Evolutionary conservation across 2,797 vertebrate species (phyloP).

Genomic region (Tarsius wallacei): DNA sequence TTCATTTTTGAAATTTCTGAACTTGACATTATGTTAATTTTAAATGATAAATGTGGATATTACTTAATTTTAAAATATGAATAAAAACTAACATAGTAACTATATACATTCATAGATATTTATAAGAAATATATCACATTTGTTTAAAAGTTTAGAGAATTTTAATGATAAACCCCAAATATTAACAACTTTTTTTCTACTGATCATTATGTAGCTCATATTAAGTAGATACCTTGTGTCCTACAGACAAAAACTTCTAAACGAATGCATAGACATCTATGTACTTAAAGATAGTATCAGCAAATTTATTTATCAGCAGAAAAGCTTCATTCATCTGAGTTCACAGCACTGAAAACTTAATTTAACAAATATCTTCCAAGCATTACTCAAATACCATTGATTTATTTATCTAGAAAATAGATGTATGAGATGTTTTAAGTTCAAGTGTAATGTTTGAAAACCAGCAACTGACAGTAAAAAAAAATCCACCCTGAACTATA

Average conservation of each 20-base stretch:
- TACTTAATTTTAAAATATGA: background rate
- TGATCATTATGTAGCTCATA: no score
- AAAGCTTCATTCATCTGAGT: background rate
- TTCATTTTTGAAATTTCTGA: slow-evolving; percentile 27
- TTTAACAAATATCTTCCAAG: slow-evolving; percentile 7
- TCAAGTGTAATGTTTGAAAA: background rate
- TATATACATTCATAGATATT: background rate
- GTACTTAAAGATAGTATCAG: no score
- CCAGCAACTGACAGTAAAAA: background rate
- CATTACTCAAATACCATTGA: background rate
- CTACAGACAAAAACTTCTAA: no score
- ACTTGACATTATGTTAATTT: background rate
- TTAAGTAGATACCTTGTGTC: no score
- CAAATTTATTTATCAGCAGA: no score
- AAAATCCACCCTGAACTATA: background rate
- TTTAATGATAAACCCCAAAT: no score
- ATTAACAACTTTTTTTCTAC: no score
- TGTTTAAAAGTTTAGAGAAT: no score
- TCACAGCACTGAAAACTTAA: background rate
- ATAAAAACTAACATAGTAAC: background rate
- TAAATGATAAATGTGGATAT: background rate
- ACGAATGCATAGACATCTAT: no score
- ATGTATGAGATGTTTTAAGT: background rate
- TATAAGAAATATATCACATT: no score
- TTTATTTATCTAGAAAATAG: background rate